Conservation (phyloP, 1,140 invertebrate genomes). For the Andrena cerasifolii region DNA sequence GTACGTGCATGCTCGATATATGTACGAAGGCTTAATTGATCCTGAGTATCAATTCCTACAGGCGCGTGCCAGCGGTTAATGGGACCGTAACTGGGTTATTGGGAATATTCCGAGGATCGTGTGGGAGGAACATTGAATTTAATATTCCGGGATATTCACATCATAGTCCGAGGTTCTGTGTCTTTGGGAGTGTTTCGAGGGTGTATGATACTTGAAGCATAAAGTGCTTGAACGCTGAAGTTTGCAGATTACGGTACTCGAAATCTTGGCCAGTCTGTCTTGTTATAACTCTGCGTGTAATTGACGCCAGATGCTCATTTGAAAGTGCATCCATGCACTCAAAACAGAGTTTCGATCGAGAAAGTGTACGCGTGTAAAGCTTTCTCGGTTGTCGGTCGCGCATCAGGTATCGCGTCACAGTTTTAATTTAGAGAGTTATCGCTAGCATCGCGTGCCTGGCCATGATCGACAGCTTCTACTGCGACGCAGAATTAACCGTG, state of each 20-base stretch:
- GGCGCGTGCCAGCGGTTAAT: neutral
- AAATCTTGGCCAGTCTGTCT: too few species aligned
- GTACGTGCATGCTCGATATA: slow-evolving; percentile 41
- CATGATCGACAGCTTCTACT: slow-evolving; percentile 17
- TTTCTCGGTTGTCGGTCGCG: neutral
- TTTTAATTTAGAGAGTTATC: slow-evolving; percentile 27
- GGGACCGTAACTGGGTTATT: neutral
- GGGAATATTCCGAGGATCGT: neutral
- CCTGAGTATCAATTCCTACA: slow-evolving; percentile 32
- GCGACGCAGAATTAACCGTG: slow-evolving; percentile 14
- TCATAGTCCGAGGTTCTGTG: too few species aligned
- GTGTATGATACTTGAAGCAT: too few species aligned
- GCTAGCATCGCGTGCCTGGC: slow-evolving; percentile 37
- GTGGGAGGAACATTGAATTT: neutral
- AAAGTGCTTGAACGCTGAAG: too few species aligned
- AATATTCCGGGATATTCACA: too few species aligned
- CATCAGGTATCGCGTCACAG: slow-evolving; percentile 10
- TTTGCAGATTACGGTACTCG: too few species aligned
- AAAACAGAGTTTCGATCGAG: neutral
- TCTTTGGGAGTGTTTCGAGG: too few species aligned
- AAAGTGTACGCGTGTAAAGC: neutral
- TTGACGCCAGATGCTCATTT: too few species aligned
- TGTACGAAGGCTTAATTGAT: slow-evolving; percentile 40
- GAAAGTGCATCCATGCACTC: neutral
- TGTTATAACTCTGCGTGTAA: too few species aligned